Evolutionary conservation across 2,113 vertebrate genomes (phyloP), one percentile per base, ranked within the genome.

Genomic region (Oceanites oceanicus): DNA sequence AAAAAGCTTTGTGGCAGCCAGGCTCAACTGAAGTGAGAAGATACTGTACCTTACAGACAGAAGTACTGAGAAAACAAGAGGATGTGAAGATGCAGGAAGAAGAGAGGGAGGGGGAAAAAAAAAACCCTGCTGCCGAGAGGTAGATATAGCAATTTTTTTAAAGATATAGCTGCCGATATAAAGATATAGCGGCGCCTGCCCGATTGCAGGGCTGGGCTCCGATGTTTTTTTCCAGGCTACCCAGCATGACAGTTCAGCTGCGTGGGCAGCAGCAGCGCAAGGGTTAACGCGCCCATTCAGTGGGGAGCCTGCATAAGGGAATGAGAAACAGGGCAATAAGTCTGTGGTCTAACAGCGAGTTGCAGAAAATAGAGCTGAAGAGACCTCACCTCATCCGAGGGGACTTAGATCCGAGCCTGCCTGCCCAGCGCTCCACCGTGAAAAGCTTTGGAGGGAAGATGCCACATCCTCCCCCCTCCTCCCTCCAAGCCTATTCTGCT

Each of bases 121-220:
- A 26, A 20, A 56, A 59, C 47, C 23, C 68, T 62, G 70, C 77
- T 56, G 88, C 78, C 4, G 5, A 84, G 74, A 90, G 75, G 47
- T 52, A 90, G 71, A 67, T 16, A 32, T 0, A 80, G 50, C 14
- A 38, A 66, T 78, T 84, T 56, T 53, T 88, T 96, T 96, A 88
- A 94, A 94, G 92, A 76, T 11, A 38, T 9, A 91, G 82, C 55
- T n/a, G 30, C n/a, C n/a, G n/a, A n/a, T n/a, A n/a, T 96, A 88
- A 94, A 94, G 92, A 76, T 11, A 38, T 9, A 91, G 82, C 1
- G 0, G 16, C 49, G 76, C 55, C 17, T 23, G 53, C 65, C 52
- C 9, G 1, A 5, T 6, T 22, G 14, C 21, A 1, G 20, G n/a
- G 73, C 77, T 52, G 74, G 27, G 42, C 61, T 59, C 38, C 2